Conservation (phyloP, 2,113 vertebrate species). For the Bungarus multicinctus region DNA sequence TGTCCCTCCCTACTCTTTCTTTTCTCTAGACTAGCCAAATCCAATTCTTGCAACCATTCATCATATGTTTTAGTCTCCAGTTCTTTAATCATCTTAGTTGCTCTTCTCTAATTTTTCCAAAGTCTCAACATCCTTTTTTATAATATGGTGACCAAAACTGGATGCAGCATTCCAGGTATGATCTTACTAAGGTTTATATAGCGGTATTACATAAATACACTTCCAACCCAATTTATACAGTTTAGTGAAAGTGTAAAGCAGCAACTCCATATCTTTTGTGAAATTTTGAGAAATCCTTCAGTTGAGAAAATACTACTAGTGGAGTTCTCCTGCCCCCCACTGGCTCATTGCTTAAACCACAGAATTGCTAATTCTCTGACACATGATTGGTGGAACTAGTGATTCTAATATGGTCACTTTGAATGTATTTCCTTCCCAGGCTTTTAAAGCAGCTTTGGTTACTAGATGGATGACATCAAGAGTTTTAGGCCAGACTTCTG, state of each 20-base stretch:
- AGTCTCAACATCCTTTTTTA: too few species aligned
- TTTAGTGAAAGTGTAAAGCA: background rate
- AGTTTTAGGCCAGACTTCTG: background rate
- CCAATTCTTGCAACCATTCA: too few species aligned
- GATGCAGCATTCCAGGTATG: too few species aligned
- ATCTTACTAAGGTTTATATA: too few species aligned
- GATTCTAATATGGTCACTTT: background rate
- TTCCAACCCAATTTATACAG: background rate
- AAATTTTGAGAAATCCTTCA: background rate
- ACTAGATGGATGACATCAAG: background rate
- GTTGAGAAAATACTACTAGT: background rate
- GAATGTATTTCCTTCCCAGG: background rate
- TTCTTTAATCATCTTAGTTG: too few species aligned
- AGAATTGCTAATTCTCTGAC: background rate
- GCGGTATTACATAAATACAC: too few species aligned
- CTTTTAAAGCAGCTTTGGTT: background rate
- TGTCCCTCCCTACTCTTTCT: too few species aligned
- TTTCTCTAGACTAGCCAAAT: too few species aligned
- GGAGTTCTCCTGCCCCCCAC: conserved; percentile 6
- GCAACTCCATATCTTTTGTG: background rate
- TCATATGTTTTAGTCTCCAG: too few species aligned
- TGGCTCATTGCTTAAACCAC: background rate
- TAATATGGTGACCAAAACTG: too few species aligned
- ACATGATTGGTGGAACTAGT: background rate
- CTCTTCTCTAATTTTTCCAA: too few species aligned